Base-by-base conservation (phyloP, 2,113 vertebrate genomes). In the Patagioenas fasciata region DNA sequence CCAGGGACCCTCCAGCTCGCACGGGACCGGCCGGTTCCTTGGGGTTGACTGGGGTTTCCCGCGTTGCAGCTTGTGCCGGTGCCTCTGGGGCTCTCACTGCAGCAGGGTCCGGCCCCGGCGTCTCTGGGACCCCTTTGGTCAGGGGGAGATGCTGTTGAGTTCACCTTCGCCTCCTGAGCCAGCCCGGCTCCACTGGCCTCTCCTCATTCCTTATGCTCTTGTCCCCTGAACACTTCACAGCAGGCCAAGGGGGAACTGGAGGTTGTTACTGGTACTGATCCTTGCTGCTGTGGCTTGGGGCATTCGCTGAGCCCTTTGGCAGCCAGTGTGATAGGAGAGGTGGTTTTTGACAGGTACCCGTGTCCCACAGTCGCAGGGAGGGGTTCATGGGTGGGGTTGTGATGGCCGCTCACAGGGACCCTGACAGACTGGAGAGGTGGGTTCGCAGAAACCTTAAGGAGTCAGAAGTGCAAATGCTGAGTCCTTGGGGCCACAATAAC, bases 281-380 rank as follows among this genome's bases (percentile, higher is more conserved):
- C 21, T 28, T 6, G 2, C 23, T 38, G 18, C n/a, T 40, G 75
- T 23, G 20, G 1, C 50, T 57, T 34, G 19, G 50, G 50, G 8
- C 12, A 1, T 31, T 31, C 31, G 31, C 4, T 12, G 19, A 21
- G 28, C 8, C 26, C 23, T 58, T 42, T 58, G 58, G 25, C 28
- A 51, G 14, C 6, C 6, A 6, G 29, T 25, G 13, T 38, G 60
- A 26, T 7, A 9, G 31, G 25, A 73, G 25, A 10, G 24, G 28
- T 4, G 9, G n/a, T 24, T 65, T 44, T 57, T 24, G 40, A 11
- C 15, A 42, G 28, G 18, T 25, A 40, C 6, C 1, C 2, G 2
- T 8, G 6, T 50, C 40, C 34, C 12, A 3, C 18, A 3, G 0
- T 31, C n/a, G 29, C 19, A 15, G 1, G 6, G 50, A 20, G 24